Conservation (phyloP, 2,797 vertebrate species). For the Ambastaia sidthimunki region DNA sequence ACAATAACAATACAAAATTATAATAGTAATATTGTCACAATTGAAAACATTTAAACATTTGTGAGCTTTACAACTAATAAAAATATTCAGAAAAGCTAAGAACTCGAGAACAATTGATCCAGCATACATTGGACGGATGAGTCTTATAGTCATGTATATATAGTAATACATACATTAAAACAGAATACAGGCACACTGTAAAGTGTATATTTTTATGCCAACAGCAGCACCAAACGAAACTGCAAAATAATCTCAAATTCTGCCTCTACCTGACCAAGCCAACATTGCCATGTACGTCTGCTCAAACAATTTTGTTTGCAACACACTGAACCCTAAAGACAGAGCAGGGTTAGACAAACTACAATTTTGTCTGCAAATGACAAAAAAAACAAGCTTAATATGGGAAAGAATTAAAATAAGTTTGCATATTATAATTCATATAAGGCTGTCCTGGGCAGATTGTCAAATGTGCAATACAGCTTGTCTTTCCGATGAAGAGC, state of each 20-base stretch:
- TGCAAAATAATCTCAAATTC: background rate
- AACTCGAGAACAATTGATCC: background rate
- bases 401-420: background rate
- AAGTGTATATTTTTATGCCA: constrained; percentile 1
- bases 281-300: background rate
- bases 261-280: background rate
- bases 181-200: constrained; percentile 1
- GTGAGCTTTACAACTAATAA: background rate
- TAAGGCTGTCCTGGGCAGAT: constrained; percentile 43
- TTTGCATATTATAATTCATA: background rate
- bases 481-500: constrained; percentile 12
- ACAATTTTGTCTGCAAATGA: background rate
- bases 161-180: constrained; percentile 37
- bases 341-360: background rate
- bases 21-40: background rate
- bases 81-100: background rate
- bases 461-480: constrained; percentile 54
- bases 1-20: constrained; percentile 7
- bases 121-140: constrained; percentile 5
- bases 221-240: background rate
- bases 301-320: constrained; percentile 5
- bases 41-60: background rate
- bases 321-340: constrained; percentile 1
- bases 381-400: constrained; percentile 2
- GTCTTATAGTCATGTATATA: background rate